Percentiles rank a stretch among this genome's conserved stretches.
Evolutionary conservation across 1,140 invertebrate genomes (phyloP).

Genomic region (Asobara japonica): DNA sequence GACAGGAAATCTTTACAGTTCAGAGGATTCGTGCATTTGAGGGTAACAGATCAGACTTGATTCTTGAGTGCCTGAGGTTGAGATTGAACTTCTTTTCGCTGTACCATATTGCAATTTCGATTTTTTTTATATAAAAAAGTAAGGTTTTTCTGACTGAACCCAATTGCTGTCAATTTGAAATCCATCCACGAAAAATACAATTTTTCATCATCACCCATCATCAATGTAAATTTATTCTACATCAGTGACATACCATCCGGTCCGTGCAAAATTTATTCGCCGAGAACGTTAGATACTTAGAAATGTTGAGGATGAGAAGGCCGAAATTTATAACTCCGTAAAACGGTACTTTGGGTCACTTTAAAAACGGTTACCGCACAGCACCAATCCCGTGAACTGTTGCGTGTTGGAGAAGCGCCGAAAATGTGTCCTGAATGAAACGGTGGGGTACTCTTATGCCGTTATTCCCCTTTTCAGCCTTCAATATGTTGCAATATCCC

Average conservation of each 20-base stretch:
- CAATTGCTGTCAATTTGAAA: too few species aligned
- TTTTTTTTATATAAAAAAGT: too few species aligned
- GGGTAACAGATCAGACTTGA: too few species aligned
- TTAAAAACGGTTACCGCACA: constrained; percentile 16
- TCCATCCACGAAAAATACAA: too few species aligned
- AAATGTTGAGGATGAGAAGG: not conserved
- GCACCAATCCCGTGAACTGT: not conserved
- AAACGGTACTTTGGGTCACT: constrained; percentile 19
- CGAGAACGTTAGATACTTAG: constrained; percentile 13
- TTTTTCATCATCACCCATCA: not conserved
- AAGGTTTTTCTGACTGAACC: too few species aligned
- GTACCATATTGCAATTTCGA: too few species aligned
- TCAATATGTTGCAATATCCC: not conserved
- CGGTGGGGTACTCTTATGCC: not conserved
- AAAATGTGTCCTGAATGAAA: constrained; percentile 20
- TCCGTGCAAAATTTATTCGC: not conserved
- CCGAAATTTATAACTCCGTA: constrained; percentile 7
- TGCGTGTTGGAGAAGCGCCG: not conserved
- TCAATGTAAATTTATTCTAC: not conserved
- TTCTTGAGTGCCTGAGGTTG: too few species aligned
- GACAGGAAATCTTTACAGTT: too few species aligned
- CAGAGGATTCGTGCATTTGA: too few species aligned
- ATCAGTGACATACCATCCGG: not conserved
- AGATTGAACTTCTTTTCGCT: too few species aligned
- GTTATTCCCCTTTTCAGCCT: not conserved